phyloP scores from a whole-genome alignment of 2,113 vertebrate genomes.

The Zapornia atra region DNA sequence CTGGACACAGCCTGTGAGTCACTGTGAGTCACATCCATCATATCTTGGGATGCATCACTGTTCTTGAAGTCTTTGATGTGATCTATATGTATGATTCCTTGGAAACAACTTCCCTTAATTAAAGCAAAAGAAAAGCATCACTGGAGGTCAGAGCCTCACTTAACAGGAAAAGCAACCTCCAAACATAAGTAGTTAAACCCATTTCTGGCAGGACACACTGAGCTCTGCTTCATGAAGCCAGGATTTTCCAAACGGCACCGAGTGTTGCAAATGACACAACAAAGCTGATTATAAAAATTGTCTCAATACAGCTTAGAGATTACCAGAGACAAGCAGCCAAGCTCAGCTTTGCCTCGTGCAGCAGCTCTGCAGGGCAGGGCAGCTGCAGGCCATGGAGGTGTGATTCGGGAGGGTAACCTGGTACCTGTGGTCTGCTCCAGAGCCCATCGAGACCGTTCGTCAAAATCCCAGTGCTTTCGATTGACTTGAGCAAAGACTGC shows the following conservation, averaged over 20 bases:
- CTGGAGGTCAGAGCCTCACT: neutral
- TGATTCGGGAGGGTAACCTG: neutral
- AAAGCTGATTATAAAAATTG: neutral
- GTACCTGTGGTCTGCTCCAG: neutral
- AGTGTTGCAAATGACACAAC: neutral
- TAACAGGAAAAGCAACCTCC: neutral
- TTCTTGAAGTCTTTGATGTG: neutral
- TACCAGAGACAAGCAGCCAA: neutral
- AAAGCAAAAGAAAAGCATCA: slow-evolving; percentile 44
- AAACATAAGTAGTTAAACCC: neutral
- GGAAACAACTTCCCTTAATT: slow-evolving; percentile 21
- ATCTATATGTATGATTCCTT: neutral
- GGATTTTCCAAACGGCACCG: neutral
- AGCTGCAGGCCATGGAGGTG: neutral
- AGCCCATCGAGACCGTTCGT: accelerated
- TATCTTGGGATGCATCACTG: neutral
- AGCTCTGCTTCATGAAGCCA: neutral
- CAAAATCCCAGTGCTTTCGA: neutral
- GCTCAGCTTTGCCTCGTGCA: neutral
- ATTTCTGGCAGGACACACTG: neutral
- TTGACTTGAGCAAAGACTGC: neutral
- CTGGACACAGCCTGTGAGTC: neutral
- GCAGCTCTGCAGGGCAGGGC: neutral
- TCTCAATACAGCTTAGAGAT: neutral
- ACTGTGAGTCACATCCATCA: neutral